Evolutionary conservation across 2,113 vertebrate species (phyloP), one percentile per base, ranked within the genome.

Genomic region (Nycticorax nycticorax): DNA sequence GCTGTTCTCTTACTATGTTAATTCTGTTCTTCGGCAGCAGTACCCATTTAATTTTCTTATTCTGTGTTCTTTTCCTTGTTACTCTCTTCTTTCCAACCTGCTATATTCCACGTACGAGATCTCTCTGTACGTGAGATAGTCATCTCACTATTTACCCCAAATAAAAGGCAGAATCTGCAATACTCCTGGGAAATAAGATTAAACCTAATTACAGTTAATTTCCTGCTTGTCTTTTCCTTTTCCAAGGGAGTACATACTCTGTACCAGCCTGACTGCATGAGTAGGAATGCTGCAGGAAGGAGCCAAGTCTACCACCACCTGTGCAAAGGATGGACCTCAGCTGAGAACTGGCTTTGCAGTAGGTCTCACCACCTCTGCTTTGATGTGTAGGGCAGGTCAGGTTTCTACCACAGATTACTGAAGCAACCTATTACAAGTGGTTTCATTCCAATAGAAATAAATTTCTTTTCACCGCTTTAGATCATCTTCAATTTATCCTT

Each of bases 71-170:
- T 72, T 64, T 19, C 12, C 22, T n/a, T 48, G 7, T 62, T 57
- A 5, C 16, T 87, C 4, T n/a, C 14, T 78, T 16, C 14, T 33
- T 81, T 67, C 52, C 14, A 2, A 55, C 15, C 3, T 10, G 2
- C 19, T 71, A 2, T 66, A 12, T 85, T 82, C n/a, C 21, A 35
- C 3, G 1, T 26, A 12, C 12, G 22, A 66, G 35, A 41, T 41
- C 6, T 39, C 39, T 47, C 45, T 50, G 26, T 13, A 0, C 2
- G 1, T 13, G 12, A 27, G 17, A 32, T 3, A 24, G 1, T 35
- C 9, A 15, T 50, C 19, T 69, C 3, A 6, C 33, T 48, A 26
- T 75, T 88, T 43, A 35, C 8, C 19, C 16, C 28, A n/a, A 86
- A 32, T 47, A 27, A 74, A 55, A 78, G 43, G 6, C 7, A 43